Base-by-base conservation (phyloP, 2,888 invertebrate species). In the Galeruca laticollis region DNA sequence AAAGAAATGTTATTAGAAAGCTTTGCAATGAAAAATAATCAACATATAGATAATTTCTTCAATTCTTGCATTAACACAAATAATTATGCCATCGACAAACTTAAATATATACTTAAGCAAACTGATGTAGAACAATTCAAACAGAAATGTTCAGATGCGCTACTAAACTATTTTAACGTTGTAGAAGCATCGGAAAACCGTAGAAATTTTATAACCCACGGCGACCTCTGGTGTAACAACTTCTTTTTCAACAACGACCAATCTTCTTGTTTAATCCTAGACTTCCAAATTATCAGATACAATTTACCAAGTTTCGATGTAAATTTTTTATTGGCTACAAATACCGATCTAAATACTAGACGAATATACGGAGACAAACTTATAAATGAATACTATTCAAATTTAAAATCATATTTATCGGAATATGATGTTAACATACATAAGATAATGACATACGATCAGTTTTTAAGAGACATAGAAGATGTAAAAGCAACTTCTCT, bases 251-350 rank as follows among this genome's bases (percentile, higher is more conserved):
- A 80, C 11, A 52, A 47, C 2, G 37, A 49, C 15, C 78, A 80
- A 18, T 71, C 76, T 2, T 77, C 79, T 21, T 81, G 80, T 56
- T 78, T 77, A 56, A 69, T 84, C 9, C 69, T 84, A 5, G 84
- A 84, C 75, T 85, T 79, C 70, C 83, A 84, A 76, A 70, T 77
- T 6, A 74, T 79, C n/a, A 73, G 82, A 60, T 92, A 90, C 80
- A 89, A 89, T 20, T 91, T 92, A 0, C 90, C 91, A 0, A 88
- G 89, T 20, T 86, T 90, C 31, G 93, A 93, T 78, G 84, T 91
- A 1, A 86, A 89, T 80, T 73, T 72, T 49, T 73, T 81, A 18
- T 60, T 82, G 26, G 78, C 78, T 59, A 67, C 76, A 31, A 76
- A 73, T 40, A 75, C 80, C 1, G 71, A 75, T 37, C 70, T 72